Base-by-base conservation (phyloP, 2,113 vertebrate species). In the Hemiscyllium ocellatum region DNA sequence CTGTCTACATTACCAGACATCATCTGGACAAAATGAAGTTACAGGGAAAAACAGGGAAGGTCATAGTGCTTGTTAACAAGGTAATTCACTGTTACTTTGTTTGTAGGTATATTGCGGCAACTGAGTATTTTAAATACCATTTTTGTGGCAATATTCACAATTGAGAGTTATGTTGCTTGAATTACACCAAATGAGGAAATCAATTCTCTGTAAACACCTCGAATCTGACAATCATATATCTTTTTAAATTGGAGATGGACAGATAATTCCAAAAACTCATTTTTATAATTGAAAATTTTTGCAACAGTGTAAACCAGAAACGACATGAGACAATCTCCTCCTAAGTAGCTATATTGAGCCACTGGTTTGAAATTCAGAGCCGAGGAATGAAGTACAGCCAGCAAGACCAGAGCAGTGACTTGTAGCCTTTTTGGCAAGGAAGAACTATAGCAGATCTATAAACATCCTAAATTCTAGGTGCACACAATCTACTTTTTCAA, bases 1-100 rank as follows among this genome's bases (percentile, higher is more conserved):
- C 99, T 2, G 98, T 99, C 96, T 99, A 99, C 96, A 98, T 99
- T 97, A 98, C 99, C 90, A 98, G 98, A 96, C 96, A 98, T 96
- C 99, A 99, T 97, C 97, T 99, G 97, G 98, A 98, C 96, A 96
- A 97, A 96, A 98, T 97, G 97, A 98, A 50, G 96, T 97, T 85
- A 87, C 96, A 96, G 76, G 96, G 97, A 0, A 96, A 97, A 78
- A 96, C 96, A 29, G 98, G 98, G 96, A 99, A 99, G 97, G 99
- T 98, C 95, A 98, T 99, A 22, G 97, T 99, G 56, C 98, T 99
- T 96, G 99, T 99, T 96, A 99, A 99, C 97, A 99, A 99, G 99
- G 99, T 99, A 98, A 65, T 86, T 42, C 0, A 42, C 8, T 95
- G 95, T 47, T 91, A 61, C 87, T 33, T 65, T 33, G 61, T 65